A percentile compares a stretch with the other conserved stretches of the same genome.
Evolutionary conservation across 2,888 invertebrate species (phyloP).

Genomic region (Tanypteryx hageni): DNA sequence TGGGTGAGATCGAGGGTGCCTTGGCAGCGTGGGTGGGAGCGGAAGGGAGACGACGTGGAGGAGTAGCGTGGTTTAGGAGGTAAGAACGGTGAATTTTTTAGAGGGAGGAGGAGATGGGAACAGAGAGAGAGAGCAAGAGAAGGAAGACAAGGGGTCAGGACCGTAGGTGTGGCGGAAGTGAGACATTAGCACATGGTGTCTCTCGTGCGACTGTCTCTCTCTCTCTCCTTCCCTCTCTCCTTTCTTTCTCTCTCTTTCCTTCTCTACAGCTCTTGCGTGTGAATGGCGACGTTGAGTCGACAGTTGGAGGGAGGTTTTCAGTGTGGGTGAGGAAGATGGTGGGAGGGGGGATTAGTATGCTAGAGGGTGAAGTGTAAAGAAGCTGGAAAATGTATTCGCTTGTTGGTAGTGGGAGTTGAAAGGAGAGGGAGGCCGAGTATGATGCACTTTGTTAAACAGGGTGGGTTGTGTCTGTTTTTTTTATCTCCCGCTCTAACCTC

Average conservation of each 20-base stretch:
- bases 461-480: background rate
- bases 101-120: background rate
- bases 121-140: background rate
- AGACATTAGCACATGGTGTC: constrained; percentile 57
- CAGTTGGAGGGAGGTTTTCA: background rate
- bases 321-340: background rate
- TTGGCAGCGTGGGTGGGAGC: background rate
- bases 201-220: background rate
- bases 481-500: background rate
- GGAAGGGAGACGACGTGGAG: background rate
- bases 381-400: background rate
- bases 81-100: too few species aligned
- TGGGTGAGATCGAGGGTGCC: too few species aligned
- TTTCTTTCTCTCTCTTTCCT: background rate
- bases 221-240: background rate
- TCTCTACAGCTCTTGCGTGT: background rate
- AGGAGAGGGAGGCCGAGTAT: background rate
- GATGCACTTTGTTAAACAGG: constrained; percentile 25
- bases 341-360: constrained; percentile 36
- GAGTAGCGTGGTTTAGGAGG: too few species aligned
- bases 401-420: background rate
- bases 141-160: background rate
- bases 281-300: constrained; percentile 49
- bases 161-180: constrained; percentile 56
- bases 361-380: constrained; percentile 24